These are phyloP conservation scores for Cyrtonyx montezumae DNA, from an alignment of 2,113 vertebrate genomes.

Conservation along the genomic window DNA sequence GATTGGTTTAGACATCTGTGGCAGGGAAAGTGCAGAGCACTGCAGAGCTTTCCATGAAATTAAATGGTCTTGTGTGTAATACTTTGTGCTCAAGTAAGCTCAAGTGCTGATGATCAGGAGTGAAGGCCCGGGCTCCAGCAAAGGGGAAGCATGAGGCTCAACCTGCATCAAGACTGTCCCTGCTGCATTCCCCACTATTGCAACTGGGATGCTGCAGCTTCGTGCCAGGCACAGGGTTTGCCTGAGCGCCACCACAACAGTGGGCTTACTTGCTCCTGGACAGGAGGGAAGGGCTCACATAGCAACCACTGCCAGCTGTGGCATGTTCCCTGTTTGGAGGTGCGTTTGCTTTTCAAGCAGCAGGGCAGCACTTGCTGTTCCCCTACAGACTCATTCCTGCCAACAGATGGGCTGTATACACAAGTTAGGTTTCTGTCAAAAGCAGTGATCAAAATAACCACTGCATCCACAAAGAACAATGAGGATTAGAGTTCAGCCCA, in stretches of 20 bases:
- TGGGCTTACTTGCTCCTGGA: neutral
- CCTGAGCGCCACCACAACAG: neutral
- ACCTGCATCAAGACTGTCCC: neutral
- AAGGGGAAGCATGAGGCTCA: neutral
- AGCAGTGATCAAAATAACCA: conserved; percentile 14
- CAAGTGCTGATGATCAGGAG: neutral
- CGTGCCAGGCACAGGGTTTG: neutral
- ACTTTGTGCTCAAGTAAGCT: neutral
- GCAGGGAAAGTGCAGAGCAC: neutral
- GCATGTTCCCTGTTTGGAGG: neutral
- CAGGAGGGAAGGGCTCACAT: neutral
- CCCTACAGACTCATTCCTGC: neutral
- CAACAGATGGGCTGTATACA: conserved; percentile 21
- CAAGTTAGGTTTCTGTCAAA: conserved; percentile 24
- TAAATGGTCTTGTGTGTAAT: neutral
- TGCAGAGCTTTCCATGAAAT: neutral
- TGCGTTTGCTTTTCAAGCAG: fast-evolving
- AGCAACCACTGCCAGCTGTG: neutral
- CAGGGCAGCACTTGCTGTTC: neutral
- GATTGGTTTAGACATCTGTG: neutral
- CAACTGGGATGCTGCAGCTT: fast-evolving
- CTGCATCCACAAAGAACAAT: neutral
- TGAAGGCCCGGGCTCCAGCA: neutral
- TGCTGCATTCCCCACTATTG: neutral
- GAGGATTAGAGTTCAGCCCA: conserved; percentile 6